phyloP scores from a whole-genome alignment of 2,797 vertebrate genomes.

The Pangasius djambal region DNA sequence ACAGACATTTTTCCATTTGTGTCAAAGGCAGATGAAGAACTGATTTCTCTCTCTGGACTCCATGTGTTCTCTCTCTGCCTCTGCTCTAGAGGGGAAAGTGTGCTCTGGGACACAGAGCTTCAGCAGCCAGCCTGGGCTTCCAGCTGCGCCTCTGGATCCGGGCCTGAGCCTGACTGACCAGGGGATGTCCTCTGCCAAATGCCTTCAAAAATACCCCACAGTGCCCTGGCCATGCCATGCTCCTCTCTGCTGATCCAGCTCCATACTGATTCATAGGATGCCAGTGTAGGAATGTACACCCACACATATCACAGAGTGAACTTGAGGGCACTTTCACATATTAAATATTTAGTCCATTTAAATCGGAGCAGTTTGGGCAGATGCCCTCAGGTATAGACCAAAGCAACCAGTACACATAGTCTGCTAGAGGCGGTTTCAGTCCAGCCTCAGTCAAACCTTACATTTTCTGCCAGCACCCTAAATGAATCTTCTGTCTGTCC shows the following conservation, averaged over 20 bases:
- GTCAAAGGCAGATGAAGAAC: constrained; percentile 51
- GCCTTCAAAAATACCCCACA: constrained; percentile 19
- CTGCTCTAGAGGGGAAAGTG: constrained; percentile 33
- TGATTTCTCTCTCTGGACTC: constrained; percentile 54
- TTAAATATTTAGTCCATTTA: neutral
- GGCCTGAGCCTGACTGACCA: constrained; percentile 47
- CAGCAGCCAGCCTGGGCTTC: constrained; percentile 44
- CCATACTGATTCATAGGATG: constrained; percentile 1
- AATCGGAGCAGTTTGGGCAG: neutral
- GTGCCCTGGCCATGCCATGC: neutral
- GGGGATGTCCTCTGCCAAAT: constrained; percentile 28
- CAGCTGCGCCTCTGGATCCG: constrained; percentile 48
- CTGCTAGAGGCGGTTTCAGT: neutral
- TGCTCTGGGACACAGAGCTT: constrained; percentile 41
- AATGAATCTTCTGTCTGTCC: constrained; percentile 1
- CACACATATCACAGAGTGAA: neutral
- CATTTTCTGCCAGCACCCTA: neutral
- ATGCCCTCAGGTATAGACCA: neutral
- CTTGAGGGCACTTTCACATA: neutral
- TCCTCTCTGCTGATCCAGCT: neutral
- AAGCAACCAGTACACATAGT: neutral
- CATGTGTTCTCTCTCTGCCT: constrained; percentile 54
- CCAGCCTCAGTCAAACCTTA: neutral
- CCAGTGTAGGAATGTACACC: constrained; percentile 1
- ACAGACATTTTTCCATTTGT: constrained; percentile 56